Conservation (phyloP, 64 coral and sea anemone species). For the Stylophora pistillata region DNA sequence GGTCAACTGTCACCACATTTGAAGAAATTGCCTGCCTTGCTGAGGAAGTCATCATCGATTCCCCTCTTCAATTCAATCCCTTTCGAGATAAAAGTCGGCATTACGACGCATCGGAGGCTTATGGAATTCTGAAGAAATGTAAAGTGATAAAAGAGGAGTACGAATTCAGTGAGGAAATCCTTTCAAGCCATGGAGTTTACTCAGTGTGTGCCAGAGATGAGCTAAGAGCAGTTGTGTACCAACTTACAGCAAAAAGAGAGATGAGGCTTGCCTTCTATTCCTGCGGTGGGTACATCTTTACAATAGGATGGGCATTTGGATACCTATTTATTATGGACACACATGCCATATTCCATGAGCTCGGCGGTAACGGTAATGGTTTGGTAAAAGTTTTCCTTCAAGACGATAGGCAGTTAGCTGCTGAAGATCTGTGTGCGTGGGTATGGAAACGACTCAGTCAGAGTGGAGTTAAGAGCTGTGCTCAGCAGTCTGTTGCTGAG, state of each 20-base stretch:
- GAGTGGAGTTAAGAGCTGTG: constrained; percentile 24
- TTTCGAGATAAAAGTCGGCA: not conserved
- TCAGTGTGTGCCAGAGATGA: constrained; percentile 21
- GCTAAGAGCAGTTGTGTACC: constrained; percentile 9
- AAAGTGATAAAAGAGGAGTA: constrained; percentile 30
- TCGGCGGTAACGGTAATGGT: constrained; percentile 26
- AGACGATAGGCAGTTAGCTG: not conserved
- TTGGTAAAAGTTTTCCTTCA: constrained; percentile 61
- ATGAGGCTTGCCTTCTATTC: constrained; percentile 47
- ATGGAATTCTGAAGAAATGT: constrained; percentile 15
- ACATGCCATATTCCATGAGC: constrained; percentile 23
- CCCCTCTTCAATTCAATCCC: constrained; percentile 41
- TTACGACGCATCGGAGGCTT: constrained; percentile 50
- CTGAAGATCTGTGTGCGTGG: constrained; percentile 31
- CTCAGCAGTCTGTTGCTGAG: constrained; percentile 24
- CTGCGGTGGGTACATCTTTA: constrained; percentile 64
- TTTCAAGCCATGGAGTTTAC: not conserved
- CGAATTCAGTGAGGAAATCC: constrained; percentile 43
- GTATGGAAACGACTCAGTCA: constrained; percentile 50
- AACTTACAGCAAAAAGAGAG: not conserved
- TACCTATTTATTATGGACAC: constrained; percentile 68
- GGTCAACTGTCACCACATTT: constrained; percentile 3
- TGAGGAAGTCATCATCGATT: constrained; percentile 44
- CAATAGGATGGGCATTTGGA: constrained; percentile 36
- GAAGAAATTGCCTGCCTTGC: constrained; percentile 16